Evolutionary conservation across 2,888 invertebrate genomes (phyloP).

Genomic region (Drosophila neotestacea): DNA sequence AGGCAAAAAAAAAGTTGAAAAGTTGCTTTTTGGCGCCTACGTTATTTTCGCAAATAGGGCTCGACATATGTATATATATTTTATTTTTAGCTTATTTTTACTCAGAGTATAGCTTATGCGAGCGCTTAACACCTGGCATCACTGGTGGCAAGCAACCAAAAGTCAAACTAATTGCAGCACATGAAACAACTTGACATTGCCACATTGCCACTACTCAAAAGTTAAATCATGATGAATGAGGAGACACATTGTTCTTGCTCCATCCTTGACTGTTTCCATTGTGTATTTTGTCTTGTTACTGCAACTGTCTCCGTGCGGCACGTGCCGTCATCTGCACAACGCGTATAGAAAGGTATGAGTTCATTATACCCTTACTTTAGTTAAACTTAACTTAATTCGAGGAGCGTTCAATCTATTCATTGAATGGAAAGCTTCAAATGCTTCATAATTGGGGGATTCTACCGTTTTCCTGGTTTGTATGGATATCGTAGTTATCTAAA

Average conservation of each 20-base stretch:
- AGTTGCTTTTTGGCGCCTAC: too few relatives aligned
- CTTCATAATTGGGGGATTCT: too few relatives aligned
- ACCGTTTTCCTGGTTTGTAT: too few relatives aligned
- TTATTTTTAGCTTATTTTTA: too few relatives aligned
- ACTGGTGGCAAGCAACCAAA: conserved; percentile 24
- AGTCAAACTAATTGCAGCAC: conserved; percentile 65
- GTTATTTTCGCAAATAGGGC: too few relatives aligned
- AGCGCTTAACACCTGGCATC: too few relatives aligned
- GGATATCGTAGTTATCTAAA: too few relatives aligned
- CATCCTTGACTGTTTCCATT: conserved; percentile 11
- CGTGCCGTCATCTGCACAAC: conserved; percentile 23
- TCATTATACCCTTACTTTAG: conserved; percentile 16
- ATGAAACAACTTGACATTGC: conserved; percentile 53
- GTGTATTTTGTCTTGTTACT: conserved; percentile 18
- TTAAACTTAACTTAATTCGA: background rate
- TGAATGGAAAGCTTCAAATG: too few relatives aligned
- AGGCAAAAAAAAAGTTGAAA: too few relatives aligned
- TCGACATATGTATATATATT: too few relatives aligned
- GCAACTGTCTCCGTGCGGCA: conserved; percentile 33
- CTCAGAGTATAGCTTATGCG: too few relatives aligned
- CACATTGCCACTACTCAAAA: conserved; percentile 52
- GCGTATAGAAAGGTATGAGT: conserved; percentile 12
- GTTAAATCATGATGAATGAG: conserved; percentile 59
- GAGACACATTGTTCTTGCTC: conserved; percentile 30
- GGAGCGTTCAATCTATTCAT: background rate